These are phyloP conservation scores for Bellardia pandia DNA, from an alignment of 2,888 invertebrate species.

Conservation along the genomic window DNA sequence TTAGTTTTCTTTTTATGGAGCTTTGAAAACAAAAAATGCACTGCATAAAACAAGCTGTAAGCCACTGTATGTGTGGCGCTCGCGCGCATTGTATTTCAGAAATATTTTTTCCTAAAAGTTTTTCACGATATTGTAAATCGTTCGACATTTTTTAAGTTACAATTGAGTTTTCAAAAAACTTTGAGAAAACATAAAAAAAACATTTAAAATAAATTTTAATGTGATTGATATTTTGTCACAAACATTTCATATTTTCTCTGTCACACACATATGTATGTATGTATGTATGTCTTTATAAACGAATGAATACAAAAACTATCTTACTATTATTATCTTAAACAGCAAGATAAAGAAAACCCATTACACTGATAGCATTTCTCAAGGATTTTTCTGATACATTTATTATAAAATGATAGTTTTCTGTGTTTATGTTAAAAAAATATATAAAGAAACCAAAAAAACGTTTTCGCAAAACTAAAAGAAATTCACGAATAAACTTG, in stretches of 20 bases:
- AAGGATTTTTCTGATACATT: slow-evolving; percentile 54
- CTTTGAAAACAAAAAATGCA: too few relatives aligned
- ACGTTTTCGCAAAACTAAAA: slow-evolving; percentile 16
- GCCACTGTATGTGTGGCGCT: too few relatives aligned
- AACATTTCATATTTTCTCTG: slow-evolving; percentile 36
- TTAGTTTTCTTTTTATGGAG: too few relatives aligned
- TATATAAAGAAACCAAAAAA: slow-evolving; percentile 14
- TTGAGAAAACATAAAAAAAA: background rate
- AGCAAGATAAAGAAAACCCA: slow-evolving; percentile 41
- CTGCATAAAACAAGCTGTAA: too few relatives aligned
- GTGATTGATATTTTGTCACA: slow-evolving; percentile 61
- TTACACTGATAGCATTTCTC: slow-evolving; percentile 65
- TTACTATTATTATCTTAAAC: slow-evolving; percentile 41
- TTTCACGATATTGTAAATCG: too few relatives aligned
- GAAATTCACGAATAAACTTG: slow-evolving; percentile 48
- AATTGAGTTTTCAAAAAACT: background rate
- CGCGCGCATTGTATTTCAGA: too few relatives aligned
- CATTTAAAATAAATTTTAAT: slow-evolving; percentile 29
- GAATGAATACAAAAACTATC: slow-evolving; percentile 14
- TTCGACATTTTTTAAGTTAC: too few relatives aligned
- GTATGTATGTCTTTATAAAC: too few relatives aligned
- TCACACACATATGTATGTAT: background rate
- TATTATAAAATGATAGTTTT: slow-evolving; percentile 32
- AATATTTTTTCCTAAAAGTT: too few relatives aligned
- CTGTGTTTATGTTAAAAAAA: background rate